These are phyloP conservation scores for Drosophila mimetica DNA, from an alignment of 2,888 invertebrate genomes.

Conservation along the genomic window DNA sequence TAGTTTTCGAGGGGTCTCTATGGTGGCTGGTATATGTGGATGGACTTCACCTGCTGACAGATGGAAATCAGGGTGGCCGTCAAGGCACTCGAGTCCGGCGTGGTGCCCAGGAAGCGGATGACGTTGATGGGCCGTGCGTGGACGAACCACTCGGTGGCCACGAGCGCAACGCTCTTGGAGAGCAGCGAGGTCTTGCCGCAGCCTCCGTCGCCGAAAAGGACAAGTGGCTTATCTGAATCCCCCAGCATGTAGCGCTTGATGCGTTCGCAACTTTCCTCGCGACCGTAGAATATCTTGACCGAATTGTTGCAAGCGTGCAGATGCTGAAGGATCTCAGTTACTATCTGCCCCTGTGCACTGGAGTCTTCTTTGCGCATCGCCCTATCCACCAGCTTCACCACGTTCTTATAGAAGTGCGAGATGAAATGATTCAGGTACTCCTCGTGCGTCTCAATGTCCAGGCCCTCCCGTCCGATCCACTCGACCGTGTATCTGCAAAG, in stretches of 20 bases:
- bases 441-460: constrained; percentile 95
- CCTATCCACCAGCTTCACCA: constrained; percentile 94
- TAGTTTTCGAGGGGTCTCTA: constrained; percentile 1
- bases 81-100: constrained; percentile 97
- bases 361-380: constrained; percentile 98
- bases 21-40: constrained; percentile 24
- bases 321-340: constrained; percentile 97
- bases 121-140: constrained; percentile 93
- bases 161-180: constrained; percentile 95
- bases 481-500: constrained; percentile 93
- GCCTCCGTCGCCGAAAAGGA: constrained; percentile 97
- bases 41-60: constrained; percentile 92
- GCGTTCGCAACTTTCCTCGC: constrained; percentile 92
- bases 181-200: constrained; percentile 98
- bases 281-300: constrained; percentile 96
- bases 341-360: constrained; percentile 96
- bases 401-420: constrained; percentile 96
- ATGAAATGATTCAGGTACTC: constrained; percentile 98
- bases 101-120: constrained; percentile 97
- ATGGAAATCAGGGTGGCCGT: constrained; percentile 97
- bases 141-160: constrained; percentile 89
- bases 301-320: constrained; percentile 97
- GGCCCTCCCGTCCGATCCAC: constrained; percentile 98
- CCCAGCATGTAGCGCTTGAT: constrained; percentile 94
- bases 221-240: constrained; percentile 93